Evolutionary conservation across 2,888 invertebrate genomes (phyloP), one percentile per base, ranked within the genome.

Genomic region (Chrysolina americana): DNA sequence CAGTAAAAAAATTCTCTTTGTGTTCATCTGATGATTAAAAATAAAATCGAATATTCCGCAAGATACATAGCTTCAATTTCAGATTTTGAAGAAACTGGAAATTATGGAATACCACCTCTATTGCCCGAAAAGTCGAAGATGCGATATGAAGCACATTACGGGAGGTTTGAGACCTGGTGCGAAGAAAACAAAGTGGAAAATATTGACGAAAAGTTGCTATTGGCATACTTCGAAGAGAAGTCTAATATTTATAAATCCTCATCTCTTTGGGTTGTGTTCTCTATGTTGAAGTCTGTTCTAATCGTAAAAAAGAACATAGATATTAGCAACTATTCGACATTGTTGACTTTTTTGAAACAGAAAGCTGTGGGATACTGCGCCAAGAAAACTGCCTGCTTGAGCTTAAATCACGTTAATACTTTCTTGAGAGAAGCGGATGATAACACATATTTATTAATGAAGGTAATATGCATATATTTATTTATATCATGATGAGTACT

Each of bases 271-370:
- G 41, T 23, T 3, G 17, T 50, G 17, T 73, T 70, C 10, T 73
- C 70, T 1, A 73, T 73, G 73, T 47, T 73, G 41, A 73, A 70
- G 65, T 23, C 69, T n/a, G 69, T 65, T n/a, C 17, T 69, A 13
- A 56, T 23, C 1, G 21, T 47, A 2, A 68, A 47, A 11, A 59
- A 70, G 11, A 66, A 70, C 13, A n/a, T 70, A 6, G 70, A 70
- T 69, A 73, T 73, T 3, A 63, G 62, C 13, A 70, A 53, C 15
- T 73, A 48, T 28, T 5, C 17, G 6, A 41, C 41, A 13, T 21
- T 73, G 5, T 6, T 59, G 9, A 41, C 21, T 17, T 73, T 64
- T 19, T 41, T 73, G 10, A 73, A 73, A 66, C 48, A 28, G 19
- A 70, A 73, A 56, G 17, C 56, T 28, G 64, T 17, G 9, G 59